A percentile compares a stretch with the other conserved stretches of the same genome.
Conservation (phyloP, 2,113 vertebrate species). For the Noturus placidus region DNA sequence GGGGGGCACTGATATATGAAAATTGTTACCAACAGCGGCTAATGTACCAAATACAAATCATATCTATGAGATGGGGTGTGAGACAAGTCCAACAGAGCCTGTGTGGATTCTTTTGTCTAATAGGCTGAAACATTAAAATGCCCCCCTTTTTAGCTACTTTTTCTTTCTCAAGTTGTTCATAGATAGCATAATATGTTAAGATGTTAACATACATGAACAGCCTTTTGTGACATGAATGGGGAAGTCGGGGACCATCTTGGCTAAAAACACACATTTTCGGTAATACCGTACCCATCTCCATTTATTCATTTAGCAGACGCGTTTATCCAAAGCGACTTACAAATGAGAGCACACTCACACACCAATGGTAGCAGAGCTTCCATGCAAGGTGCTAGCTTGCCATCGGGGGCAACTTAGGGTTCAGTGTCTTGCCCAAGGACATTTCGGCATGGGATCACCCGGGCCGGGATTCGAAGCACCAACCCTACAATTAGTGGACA, state of each 20-base stretch:
- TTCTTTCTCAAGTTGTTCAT: background rate
- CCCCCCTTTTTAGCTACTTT: background rate
- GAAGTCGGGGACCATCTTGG: background rate
- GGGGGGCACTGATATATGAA: background rate
- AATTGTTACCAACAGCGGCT: background rate
- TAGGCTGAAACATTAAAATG: background rate
- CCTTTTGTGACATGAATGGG: background rate
- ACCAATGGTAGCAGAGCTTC: too few relatives aligned
- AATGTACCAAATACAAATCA: background rate
- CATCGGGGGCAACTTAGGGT: too few relatives aligned
- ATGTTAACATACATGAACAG: background rate
- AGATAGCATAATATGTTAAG: background rate
- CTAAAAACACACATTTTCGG: background rate
- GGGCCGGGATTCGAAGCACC: too few relatives aligned
- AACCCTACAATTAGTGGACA: too few relatives aligned
- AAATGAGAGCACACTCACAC: too few relatives aligned
- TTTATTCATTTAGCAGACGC: too few relatives aligned
- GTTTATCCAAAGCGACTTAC: too few relatives aligned
- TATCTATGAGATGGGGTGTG: background rate
- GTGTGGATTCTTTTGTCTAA: background rate
- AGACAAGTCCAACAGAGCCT: background rate
- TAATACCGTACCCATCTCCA: background rate
- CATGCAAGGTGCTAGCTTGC: too few relatives aligned
- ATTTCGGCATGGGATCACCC: too few relatives aligned
- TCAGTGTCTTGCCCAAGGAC: too few relatives aligned